Evolutionary conservation across 2,113 vertebrate species (phyloP), one percentile per base, ranked within the genome.

Genomic region (Pteropus alecto): DNA sequence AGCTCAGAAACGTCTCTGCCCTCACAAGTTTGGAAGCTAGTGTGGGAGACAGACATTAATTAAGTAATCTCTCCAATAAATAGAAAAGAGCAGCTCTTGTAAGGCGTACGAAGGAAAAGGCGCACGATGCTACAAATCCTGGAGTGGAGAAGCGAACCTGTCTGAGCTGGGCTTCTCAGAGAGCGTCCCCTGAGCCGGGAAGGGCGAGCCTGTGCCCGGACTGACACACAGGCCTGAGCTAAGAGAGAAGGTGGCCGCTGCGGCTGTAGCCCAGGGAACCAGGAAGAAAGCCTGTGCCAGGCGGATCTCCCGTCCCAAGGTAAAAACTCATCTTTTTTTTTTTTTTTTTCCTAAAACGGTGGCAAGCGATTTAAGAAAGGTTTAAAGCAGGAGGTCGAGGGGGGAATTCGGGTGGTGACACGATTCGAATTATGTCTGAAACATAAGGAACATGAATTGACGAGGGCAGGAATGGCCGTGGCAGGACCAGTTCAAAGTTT

Each of bases 1-100:
- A 51, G n/a, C 65, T 33, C 13, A 46, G 48, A 81, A 51, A 35
- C 16, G 61, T 14, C 48, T 19, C 46, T 81, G 65, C 51, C 76
- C 48, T 19, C 16, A 3, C 30, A 51, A 74, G 60, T 83, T 56
- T 43, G 56, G n/a, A 84, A 84, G 63, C 58, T 35, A 56, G 43
- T 9, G 35, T 71, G 38, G 51, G 70, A 94, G 46, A 65, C n/a
- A 51, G 92, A 54, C 10, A 68, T 77, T 90, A 77, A 90, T 92
- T 93, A 95, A 94, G 87, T 19, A 48, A 77, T 90, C 83, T 73
- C 87, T 51, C 92, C 60, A 67, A 60, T 90, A 90, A 87, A 95
- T 79, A 79, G 46, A 54, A 87, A 76, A 79, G 28, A 82, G 77
- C 96, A 95, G 92, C 89, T 95, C 82, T 92, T 94, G 46, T 24